phyloP scores from a whole-genome alignment of 2,797 vertebrate genomes.

The Chromis chromis region DNA sequence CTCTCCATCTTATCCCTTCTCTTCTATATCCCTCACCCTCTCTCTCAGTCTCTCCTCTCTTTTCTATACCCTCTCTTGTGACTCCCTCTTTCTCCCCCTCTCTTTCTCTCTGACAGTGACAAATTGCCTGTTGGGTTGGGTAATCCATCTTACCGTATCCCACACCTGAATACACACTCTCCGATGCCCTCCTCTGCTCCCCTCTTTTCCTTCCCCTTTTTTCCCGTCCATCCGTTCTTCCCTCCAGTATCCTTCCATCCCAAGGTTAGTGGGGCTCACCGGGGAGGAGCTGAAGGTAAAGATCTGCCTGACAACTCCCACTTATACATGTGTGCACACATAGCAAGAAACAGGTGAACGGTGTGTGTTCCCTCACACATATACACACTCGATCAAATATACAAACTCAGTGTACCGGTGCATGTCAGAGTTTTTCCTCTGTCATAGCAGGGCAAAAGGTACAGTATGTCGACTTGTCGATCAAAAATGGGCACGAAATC shows the following conservation, averaged over 20 bases:
- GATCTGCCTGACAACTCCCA: constrained; percentile 58
- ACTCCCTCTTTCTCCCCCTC: constrained; percentile 29
- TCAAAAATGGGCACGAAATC: background rate
- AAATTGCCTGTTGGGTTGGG: constrained; percentile 76
- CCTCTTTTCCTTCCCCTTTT: constrained; percentile 45
- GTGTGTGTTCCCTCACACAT: constrained; percentile 10
- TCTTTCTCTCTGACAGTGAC: constrained; percentile 81
- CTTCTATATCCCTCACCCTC: constrained; percentile 19
- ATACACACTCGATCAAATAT: constrained; percentile 15
- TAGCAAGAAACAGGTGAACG: constrained; percentile 32
- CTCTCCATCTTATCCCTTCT: constrained; percentile 24
- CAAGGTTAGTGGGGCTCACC: constrained; percentile 77
- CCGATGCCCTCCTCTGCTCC: constrained; percentile 33
- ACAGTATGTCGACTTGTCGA: background rate
- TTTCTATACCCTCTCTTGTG: constrained; percentile 22
- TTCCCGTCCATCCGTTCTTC: constrained; percentile 41
- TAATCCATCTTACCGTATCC: constrained; percentile 82
- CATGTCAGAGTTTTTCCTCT: constrained; percentile 7
- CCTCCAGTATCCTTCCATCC: constrained; percentile 61
- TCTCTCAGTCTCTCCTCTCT: constrained; percentile 24
- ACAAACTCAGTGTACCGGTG: background rate
- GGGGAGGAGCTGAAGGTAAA: constrained; percentile 63
- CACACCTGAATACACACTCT: constrained; percentile 75
- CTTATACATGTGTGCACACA: constrained; percentile 28
- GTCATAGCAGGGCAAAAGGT: background rate